Conservation (phyloP, 2,113 vertebrate genomes). For the Verasper variegatus region DNA sequence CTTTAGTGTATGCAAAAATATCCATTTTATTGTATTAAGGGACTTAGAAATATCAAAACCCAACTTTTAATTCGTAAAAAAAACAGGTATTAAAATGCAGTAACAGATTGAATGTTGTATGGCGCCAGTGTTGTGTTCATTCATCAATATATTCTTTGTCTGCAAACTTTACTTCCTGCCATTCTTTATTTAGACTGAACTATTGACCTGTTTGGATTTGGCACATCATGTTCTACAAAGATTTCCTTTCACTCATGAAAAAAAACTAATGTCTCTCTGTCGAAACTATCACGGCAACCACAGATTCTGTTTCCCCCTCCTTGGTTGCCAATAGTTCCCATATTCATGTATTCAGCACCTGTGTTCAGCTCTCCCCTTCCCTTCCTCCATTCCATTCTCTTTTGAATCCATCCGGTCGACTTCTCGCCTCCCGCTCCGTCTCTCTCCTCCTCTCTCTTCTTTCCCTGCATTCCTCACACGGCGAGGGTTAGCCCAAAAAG, state of each 20-base stretch:
- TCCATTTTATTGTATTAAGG: too few species aligned
- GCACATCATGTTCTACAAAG: not conserved
- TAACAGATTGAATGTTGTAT: not conserved
- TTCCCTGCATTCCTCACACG: constrained; percentile 59
- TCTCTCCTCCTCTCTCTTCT: constrained; percentile 22
- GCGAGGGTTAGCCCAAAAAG: constrained; percentile 70
- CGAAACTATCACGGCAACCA: constrained; percentile 5
- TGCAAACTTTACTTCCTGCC: not conserved
- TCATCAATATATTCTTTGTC: not conserved
- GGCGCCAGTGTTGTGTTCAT: not conserved
- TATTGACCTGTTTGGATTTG: constrained; percentile 18
- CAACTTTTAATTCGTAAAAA: not conserved
- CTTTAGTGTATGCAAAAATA: not conserved
- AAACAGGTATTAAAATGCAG: not conserved
- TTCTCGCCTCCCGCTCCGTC: constrained; percentile 17
- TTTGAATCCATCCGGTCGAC: constrained; percentile 48
- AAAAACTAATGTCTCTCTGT: constrained; percentile 26
- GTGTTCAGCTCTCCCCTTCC: constrained; percentile 55
- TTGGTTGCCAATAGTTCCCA: constrained; percentile 22
- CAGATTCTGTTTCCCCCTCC: constrained; percentile 39
- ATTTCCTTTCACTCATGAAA: constrained; percentile 13
- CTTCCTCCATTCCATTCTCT: constrained; percentile 30
- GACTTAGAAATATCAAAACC: too few species aligned
- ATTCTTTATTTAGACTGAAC: constrained; percentile 7
- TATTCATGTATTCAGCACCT: constrained; percentile 66